phyloP scores from a whole-genome alignment of 1,140 invertebrate genomes.

The Homalodisca vitripennis region DNA sequence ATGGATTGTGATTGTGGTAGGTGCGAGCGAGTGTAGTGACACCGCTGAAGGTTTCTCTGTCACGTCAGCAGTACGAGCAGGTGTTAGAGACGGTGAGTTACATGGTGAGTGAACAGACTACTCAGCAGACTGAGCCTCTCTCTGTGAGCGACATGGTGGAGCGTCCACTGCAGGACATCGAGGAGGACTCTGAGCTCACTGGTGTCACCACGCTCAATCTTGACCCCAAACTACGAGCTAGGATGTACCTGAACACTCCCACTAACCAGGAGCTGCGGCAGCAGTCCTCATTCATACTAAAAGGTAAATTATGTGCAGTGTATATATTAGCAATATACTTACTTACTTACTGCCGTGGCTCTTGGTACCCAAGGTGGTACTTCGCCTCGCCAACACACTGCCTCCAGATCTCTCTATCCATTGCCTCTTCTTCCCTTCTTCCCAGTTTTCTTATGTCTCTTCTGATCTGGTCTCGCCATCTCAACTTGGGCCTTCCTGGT shows the following conservation, averaged over 20 bases:
- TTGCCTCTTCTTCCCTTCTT: too few relatives aligned
- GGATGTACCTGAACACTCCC: constrained; percentile 46
- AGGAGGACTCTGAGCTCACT: constrained; percentile 47
- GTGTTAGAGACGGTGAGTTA: constrained; percentile 71
- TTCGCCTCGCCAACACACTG: too few relatives aligned
- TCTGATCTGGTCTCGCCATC: too few relatives aligned
- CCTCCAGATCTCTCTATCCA: too few relatives aligned
- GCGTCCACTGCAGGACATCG: constrained; percentile 44
- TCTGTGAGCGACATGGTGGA: constrained; percentile 28
- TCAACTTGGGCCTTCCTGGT: too few relatives aligned
- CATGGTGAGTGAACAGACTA: constrained; percentile 42
- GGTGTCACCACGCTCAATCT: constrained; percentile 56
- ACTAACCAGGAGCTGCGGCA: constrained; percentile 38
- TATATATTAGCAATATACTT: too few relatives aligned
- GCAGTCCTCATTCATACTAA: constrained; percentile 11
- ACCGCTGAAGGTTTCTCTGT: constrained; percentile 79
- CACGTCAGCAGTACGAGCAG: constrained; percentile 85
- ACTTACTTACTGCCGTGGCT: too few relatives aligned
- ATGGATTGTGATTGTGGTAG: too few relatives aligned
- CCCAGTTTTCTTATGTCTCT: too few relatives aligned
- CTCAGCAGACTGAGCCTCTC: constrained; percentile 28
- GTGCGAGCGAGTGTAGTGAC: constrained; percentile 79
- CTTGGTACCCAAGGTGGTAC: too few relatives aligned
- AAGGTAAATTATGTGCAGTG: constrained; percentile 16
- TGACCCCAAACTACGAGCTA: constrained; percentile 58